Evolutionary conservation across 2,797 vertebrate species (phyloP).

Genomic region (Xiphorhynchus erythropygius): DNA sequence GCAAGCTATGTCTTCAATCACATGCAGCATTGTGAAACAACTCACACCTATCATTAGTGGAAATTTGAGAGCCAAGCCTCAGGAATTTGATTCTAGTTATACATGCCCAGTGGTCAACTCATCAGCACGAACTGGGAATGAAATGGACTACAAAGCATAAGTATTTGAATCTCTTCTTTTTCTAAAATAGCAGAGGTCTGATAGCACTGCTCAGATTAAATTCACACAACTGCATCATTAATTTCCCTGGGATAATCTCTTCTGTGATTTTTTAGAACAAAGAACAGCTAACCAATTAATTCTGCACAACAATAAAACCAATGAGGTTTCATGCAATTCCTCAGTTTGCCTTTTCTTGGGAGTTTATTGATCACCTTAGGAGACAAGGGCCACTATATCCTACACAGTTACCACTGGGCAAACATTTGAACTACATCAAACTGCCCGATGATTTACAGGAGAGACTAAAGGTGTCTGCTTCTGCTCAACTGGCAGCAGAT

Average conservation of each 20-base stretch:
- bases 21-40: not conserved
- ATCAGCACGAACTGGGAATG: not conserved
- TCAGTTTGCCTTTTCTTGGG: not conserved
- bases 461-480: not conserved
- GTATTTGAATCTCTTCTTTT: not conserved
- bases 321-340: not conserved
- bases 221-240: not conserved
- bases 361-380: not conserved
- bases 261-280: not conserved
- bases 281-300: not conserved
- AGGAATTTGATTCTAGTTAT: not conserved
- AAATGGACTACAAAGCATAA: not conserved
- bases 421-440: not conserved
- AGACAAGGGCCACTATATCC: not conserved
- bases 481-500: not conserved
- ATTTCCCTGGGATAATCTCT: not conserved
- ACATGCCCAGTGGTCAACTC: rapidly evolving
- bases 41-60: not conserved
- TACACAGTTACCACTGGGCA: not conserved
- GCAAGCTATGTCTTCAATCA: not conserved
- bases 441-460: not conserved
- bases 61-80: not conserved
- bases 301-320: not conserved
- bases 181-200: not conserved
- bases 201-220: not conserved